Base-by-base conservation (phyloP, 1,140 invertebrate species). In the Dryas iulia region DNA sequence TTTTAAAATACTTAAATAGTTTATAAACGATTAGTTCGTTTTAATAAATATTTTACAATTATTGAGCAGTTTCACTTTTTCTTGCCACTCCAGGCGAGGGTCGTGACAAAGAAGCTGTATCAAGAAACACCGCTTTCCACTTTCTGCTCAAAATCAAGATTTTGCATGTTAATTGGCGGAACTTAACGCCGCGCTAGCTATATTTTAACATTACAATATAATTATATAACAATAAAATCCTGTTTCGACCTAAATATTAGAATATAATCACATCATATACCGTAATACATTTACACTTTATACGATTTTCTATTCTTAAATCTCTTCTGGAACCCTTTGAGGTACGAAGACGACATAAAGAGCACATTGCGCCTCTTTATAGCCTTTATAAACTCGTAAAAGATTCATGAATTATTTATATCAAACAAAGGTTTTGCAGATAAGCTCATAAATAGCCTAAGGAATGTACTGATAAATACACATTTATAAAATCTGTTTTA, bases 321-420 rank as follows among this genome's bases (percentile, higher is more conserved):
- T 56, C 53, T 56, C 23, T 56, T 56, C 24, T 56, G 4, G 53
- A 56, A 56, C 53, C 53, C 53, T 56, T 56, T 26, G 53, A 56
- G 23, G 24, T 56, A 25, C 11, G 21, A 56, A 56, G 53, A 56
- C 53, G 53, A 56, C 53, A 56, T 56, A 56, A 56, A 56, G 53
- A 56, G 53, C 53, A 56, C 24, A 56, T 23, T 56, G 53, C 23
- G 53, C 53, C 24, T 26, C 53, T 56, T 56, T 56, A 56, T 56
- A 56, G 53, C 53, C 24, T 56, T 56, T 56, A 56, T 56, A 56
- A 56, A 56, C 53, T 56, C 53, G 24, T 56, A 56, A 56, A 56
- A 56, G 53, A 56, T 56, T 56, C 53, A 56, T 56, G 53, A 56
- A 56, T 56, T 56, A 56, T 56, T n/a, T 56, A 56, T 56, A 25